Conservation (phyloP, 2,888 invertebrate genomes). For the Drosophila neonasuta region DNA sequence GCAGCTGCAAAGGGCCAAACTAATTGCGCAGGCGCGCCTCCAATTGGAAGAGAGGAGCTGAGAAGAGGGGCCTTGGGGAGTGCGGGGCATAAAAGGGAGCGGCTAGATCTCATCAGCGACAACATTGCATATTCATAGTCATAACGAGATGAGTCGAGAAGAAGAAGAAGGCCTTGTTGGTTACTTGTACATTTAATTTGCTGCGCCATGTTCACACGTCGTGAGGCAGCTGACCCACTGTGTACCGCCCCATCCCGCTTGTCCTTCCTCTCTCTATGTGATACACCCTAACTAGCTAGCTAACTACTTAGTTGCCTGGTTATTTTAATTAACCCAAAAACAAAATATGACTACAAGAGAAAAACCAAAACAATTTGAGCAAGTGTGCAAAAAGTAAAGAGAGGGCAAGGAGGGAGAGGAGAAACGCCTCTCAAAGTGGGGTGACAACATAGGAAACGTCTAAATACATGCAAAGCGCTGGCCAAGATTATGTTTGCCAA, state of each 20-base stretch:
- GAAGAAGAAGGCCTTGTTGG: not conserved
- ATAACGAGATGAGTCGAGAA: conserved; percentile 46
- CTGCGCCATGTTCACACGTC: conserved; percentile 54
- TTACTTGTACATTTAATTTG: conserved; percentile 52
- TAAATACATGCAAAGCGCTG: conserved; percentile 47
- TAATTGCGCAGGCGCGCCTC: conserved; percentile 59
- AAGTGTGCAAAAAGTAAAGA: conserved; percentile 44
- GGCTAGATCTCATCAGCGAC: conserved; percentile 52
- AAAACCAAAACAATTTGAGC: conserved; percentile 44
- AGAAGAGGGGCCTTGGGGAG: not conserved
- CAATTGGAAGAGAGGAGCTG: conserved; percentile 3
- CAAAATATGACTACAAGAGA: conserved; percentile 9
- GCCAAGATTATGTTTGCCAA: conserved; percentile 54
- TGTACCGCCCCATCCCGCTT: not conserved
- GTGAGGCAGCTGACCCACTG: conserved; percentile 55
- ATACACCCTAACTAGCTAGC: conserved; percentile 15
- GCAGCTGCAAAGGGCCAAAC: conserved; percentile 40
- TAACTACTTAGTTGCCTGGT: conserved; percentile 71
- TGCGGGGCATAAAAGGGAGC: not conserved
- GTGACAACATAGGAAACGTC: conserved; percentile 71
- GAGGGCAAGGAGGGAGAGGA: not conserved
- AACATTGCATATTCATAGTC: conserved; percentile 71
- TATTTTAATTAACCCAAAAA: conserved; percentile 71
- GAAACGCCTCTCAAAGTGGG: conserved; percentile 31
- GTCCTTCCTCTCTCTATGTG: not conserved